A percentile compares a stretch with the other conserved stretches of the same genome.
Evolutionary conservation across 2,113 vertebrate genomes (phyloP).

Genomic region (Oxygymnocypris stewartii): DNA sequence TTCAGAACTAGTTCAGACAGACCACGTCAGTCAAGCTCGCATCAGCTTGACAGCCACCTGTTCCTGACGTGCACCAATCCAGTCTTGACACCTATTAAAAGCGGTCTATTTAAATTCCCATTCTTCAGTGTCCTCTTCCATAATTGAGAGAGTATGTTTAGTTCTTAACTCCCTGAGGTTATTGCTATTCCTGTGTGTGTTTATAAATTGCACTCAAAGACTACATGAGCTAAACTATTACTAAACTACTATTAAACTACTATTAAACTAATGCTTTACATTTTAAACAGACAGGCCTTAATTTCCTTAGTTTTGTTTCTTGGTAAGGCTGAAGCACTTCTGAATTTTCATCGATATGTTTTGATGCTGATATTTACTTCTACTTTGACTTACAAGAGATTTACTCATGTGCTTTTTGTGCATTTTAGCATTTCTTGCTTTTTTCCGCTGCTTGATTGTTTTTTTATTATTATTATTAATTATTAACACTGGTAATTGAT

Average conservation of each 20-base stretch:
- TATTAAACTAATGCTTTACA: too few species aligned
- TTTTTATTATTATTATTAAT: background rate
- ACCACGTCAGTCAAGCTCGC: too few species aligned
- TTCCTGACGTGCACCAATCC: too few species aligned
- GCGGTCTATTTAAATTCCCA: too few species aligned
- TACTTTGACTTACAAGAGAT: background rate
- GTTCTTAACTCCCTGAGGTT: background rate
- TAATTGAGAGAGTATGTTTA: background rate
- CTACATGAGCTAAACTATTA: background rate
- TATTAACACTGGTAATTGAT: background rate
- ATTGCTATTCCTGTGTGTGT: background rate
- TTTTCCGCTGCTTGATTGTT: background rate
- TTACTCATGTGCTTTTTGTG: background rate
- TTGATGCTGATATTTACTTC: background rate
- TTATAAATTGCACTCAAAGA: background rate
- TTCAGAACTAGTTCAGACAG: background rate
- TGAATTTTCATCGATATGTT: constrained; percentile 17
- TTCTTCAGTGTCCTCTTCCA: too few species aligned
- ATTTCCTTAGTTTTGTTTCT: background rate
- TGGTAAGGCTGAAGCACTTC: background rate
- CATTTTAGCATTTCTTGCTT: background rate
- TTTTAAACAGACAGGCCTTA: constrained; percentile 18
- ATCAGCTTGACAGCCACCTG: too few species aligned
- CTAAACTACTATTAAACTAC: too few species aligned
- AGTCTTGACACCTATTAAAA: too few species aligned